Evolutionary conservation across 2,888 invertebrate genomes (phyloP).

Genomic region (Bimastos eiseni): DNA sequence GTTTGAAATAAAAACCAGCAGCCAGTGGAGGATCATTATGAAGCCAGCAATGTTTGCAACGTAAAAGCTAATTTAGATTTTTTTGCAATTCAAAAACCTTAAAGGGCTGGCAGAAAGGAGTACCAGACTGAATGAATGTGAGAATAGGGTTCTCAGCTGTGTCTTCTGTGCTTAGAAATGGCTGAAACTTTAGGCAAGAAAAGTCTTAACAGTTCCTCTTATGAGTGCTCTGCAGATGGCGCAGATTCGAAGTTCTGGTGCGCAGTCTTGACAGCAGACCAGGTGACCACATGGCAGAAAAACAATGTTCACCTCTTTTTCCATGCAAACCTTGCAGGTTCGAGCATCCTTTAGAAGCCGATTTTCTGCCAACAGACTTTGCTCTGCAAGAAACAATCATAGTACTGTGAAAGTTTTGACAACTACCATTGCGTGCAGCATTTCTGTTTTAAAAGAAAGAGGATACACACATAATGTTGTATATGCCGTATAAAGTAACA

Average conservation of each 20-base stretch:
- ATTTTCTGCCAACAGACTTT: neutral
- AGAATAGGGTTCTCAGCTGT: neutral
- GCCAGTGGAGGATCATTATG: neutral
- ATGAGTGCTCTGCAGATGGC: conserved; percentile 10
- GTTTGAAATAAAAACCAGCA: neutral
- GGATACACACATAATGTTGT: too few relatives aligned
- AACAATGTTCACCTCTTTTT: neutral
- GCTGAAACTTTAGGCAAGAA: conserved; percentile 16
- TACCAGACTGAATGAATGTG: neutral
- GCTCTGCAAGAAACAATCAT: neutral
- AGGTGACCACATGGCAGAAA: conserved; percentile 14
- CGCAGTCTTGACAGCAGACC: neutral
- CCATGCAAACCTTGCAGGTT: neutral
- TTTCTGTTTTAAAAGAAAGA: too few relatives aligned
- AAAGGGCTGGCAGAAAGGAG: neutral
- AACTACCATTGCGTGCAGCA: neutral
- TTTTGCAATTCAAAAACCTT: neutral
- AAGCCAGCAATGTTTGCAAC: neutral
- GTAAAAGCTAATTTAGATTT: neutral
- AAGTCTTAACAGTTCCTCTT: conserved; percentile 18
- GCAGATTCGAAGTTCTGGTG: neutral
- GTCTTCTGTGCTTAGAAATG: neutral
- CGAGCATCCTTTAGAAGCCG: neutral
- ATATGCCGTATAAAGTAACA: too few relatives aligned
- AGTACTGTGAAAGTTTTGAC: neutral